Base-by-base conservation (phyloP, 2,888 invertebrate genomes). In the Callosobruchus maculatus region DNA sequence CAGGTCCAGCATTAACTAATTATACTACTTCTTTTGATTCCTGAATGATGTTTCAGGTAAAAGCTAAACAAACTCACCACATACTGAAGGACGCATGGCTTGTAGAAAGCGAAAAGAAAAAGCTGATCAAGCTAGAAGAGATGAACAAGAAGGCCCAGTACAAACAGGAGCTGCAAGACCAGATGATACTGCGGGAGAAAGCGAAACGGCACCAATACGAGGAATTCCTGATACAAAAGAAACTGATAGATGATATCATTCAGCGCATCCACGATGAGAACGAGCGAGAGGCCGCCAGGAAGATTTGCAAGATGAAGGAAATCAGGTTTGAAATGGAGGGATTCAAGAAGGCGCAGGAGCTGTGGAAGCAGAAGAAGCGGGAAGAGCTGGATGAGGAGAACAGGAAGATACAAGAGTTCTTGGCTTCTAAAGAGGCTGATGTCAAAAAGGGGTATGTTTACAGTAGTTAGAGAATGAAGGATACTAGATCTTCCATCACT, bases 221-320 rank as follows among this genome's bases (percentile, higher is more conserved):
- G 78, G 90, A 92, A 74, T 88, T 88, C 21, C 84, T 91, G 4
- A 87, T 89, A 73, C 92, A 92, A 82, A 92, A 91, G 87, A 90
- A 90, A 79, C 89, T 91, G 87, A 85, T 91, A 4, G 92, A 92
- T 79, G 91, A 91, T 67, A 87, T 92, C 31, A 87, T 90, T 78
- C 87, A 88, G 79, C 88, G 89, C n/a, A 88, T 92, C 0, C 88
- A 90, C 49, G 90, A 91, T 82, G 92, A 92, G 82, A 91, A 92
- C 81, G 87, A 89, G 80, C 88, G 91, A 75, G 90, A 89, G 79
- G 79, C 89, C 0, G 83, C 88, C 77, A 88, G 90, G 67, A 90
- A 89, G 78, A 88, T 86, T 72, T 87, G 88, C 0, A 87, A 86
- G 74, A 89, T 85, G 75, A 87, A 88, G 76, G 89, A 88, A 79